These are phyloP conservation scores for Siniperca scherzeri DNA, from an alignment of 2,797 vertebrate genomes.

Conservation along the genomic window DNA sequence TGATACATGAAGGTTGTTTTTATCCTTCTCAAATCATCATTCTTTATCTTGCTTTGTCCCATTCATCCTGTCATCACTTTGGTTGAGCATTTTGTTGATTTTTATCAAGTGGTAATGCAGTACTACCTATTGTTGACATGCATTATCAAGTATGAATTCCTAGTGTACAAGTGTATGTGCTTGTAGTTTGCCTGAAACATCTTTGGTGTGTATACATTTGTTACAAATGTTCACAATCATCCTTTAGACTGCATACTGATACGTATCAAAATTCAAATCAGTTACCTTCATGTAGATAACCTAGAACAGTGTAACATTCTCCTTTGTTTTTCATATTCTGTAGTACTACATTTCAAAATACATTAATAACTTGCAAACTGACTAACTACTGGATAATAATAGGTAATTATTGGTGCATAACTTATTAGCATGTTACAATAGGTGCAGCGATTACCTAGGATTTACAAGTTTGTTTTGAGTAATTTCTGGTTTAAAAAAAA, in stretches of 20 bases:
- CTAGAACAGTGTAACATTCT: not conserved
- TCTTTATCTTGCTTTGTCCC: constrained; percentile 64
- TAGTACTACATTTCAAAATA: not conserved
- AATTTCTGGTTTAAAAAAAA: not conserved
- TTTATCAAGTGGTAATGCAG: constrained; percentile 36
- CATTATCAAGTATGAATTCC: constrained; percentile 49
- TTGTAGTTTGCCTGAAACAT: constrained; percentile 43
- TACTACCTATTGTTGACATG: constrained; percentile 37
- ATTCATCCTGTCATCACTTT: constrained; percentile 55
- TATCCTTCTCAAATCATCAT: constrained; percentile 54
- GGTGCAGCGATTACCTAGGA: constrained; percentile 2
- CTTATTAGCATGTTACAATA: not conserved
- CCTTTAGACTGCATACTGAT: not conserved
- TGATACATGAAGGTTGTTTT: constrained; percentile 50
- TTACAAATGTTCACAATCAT: constrained; percentile 31
- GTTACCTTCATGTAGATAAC: not conserved
- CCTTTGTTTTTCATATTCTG: not conserved
- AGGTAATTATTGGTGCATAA: not conserved
- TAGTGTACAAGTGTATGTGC: constrained; percentile 41
- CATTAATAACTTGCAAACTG: not conserved
- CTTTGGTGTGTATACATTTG: constrained; percentile 49
- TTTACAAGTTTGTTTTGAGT: constrained; percentile 14
- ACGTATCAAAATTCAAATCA: constrained; percentile 4
- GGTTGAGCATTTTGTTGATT: constrained; percentile 29
- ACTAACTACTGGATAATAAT: not conserved